Evolutionary conservation across 2,888 invertebrate species (phyloP).

Genomic region (Drosophila mercatorum): DNA sequence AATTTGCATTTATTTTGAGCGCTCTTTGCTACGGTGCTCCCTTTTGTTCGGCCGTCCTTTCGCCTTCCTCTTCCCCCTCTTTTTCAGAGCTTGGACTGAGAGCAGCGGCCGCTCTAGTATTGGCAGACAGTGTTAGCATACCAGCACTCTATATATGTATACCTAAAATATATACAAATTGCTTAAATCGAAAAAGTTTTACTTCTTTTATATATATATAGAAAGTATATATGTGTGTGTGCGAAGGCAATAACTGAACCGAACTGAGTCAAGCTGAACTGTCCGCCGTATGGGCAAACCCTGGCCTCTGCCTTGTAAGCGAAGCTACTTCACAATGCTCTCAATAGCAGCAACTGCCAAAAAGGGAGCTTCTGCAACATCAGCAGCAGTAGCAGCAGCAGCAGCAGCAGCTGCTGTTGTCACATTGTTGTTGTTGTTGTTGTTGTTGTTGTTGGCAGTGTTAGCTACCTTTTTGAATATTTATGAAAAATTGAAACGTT

Average conservation of each 20-base stretch:
- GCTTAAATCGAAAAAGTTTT: constrained; percentile 58
- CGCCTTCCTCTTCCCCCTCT: neutral
- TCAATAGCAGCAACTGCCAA: constrained; percentile 20
- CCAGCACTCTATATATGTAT: constrained; percentile 20
- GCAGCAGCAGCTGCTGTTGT: constrained; percentile 50
- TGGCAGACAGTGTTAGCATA: constrained; percentile 24
- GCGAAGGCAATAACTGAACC: constrained; percentile 58
- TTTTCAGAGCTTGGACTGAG: constrained; percentile 9
- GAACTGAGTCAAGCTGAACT: constrained; percentile 28
- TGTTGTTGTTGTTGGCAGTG: constrained; percentile 25
- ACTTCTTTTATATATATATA: neutral
- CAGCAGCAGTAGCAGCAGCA: no score
- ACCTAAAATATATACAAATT: constrained; percentile 43
- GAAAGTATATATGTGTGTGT: constrained; percentile 5
- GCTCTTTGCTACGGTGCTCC: constrained; percentile 42
- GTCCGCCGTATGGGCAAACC: constrained; percentile 51
- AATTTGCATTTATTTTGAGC: constrained; percentile 75
- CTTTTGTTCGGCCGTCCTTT: constrained; percentile 14
- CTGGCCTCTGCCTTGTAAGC: constrained; percentile 31
- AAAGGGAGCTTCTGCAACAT: constrained; percentile 45
- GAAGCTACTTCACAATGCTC: constrained; percentile 24
- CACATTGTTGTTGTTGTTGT: constrained; percentile 37
- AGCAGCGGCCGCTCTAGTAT: constrained; percentile 9
- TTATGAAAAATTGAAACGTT: constrained; percentile 79
- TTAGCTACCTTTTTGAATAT: constrained; percentile 75